Conservation (phyloP, 2,888 invertebrate species). For the Caenorhabditis parvicauda region DNA sequence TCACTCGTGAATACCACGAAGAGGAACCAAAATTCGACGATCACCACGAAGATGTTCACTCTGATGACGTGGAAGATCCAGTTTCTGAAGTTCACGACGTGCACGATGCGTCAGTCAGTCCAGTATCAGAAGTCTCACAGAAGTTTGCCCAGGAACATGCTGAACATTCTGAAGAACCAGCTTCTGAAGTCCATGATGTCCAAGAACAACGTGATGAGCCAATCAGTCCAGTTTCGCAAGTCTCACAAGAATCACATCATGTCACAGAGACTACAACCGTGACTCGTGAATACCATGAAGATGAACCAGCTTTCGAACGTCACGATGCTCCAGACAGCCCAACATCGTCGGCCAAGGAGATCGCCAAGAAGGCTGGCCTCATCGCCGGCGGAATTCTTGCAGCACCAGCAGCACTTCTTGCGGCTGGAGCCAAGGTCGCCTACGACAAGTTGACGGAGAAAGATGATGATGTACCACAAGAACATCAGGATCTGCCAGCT, state of each 20-base stretch:
- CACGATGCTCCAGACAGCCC: too few species aligned
- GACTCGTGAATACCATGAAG: constrained; percentile 8
- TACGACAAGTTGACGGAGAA: constrained; percentile 38
- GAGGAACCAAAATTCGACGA: constrained; percentile 1
- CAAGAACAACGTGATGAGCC: not conserved
- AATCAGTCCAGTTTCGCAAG: not conserved
- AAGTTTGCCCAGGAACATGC: not conserved
- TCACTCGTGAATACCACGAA: constrained; percentile 11
- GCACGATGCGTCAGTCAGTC: too few species aligned
- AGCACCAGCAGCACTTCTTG: constrained; percentile 44
- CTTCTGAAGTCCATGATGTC: not conserved
- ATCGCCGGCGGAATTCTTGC: constrained; percentile 44
- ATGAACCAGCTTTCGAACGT: constrained; percentile 1
- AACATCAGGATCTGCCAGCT: too few species aligned
- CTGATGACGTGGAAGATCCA: too few species aligned
- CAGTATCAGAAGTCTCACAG: too few species aligned
- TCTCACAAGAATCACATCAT: constrained; percentile 3
- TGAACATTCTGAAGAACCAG: not conserved
- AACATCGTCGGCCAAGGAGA: too few species aligned
- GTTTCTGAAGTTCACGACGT: too few species aligned
- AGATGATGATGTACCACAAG: constrained; percentile 11
- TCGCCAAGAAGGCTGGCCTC: constrained; percentile 42
- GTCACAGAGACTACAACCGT: constrained; percentile 9
- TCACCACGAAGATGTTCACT: not conserved
- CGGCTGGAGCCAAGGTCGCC: constrained; percentile 41